Conservation (phyloP, 2,113 vertebrate species). For the Narcine bancroftii region DNA sequence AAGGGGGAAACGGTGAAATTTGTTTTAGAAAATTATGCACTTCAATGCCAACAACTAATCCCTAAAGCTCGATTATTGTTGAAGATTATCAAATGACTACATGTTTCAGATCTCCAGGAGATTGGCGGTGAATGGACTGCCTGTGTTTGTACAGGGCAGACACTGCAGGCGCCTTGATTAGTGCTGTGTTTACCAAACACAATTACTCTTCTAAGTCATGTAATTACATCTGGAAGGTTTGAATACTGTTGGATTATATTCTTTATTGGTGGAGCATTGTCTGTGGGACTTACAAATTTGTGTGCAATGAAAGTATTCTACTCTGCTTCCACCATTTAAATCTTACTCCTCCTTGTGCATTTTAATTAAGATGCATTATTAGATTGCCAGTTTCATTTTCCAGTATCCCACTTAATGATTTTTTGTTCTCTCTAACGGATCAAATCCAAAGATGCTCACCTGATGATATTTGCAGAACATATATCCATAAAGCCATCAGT, state of each 20-base stretch:
- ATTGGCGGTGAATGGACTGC: slow-evolving; percentile 24
- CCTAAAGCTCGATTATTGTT: slow-evolving; percentile 31
- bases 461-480: background rate
- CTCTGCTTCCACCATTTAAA: background rate
- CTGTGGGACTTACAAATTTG: slow-evolving; percentile 10
- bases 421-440: background rate
- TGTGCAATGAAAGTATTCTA: background rate
- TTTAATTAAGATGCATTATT: slow-evolving; percentile 23
- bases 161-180: background rate
- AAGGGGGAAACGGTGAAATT: background rate
- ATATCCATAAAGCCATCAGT: too few species aligned
- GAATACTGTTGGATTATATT: slow-evolving; percentile 31
- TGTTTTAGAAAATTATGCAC: slow-evolving; percentile 22
- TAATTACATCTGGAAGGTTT: slow-evolving; percentile 20
- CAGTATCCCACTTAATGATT: background rate
- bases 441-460: background rate
- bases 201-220: slow-evolving; percentile 29
- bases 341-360: background rate
- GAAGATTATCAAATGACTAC: slow-evolving; percentile 29
- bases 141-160: slow-evolving; percentile 13
- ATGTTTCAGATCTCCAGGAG: background rate
- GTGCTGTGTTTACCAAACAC: background rate
- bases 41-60: background rate
- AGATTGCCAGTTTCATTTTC: background rate
- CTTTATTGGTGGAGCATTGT: slow-evolving; percentile 3